phyloP scores from a whole-genome alignment of 2,888 invertebrate genomes.

The Orthonychiurus folsomi region DNA sequence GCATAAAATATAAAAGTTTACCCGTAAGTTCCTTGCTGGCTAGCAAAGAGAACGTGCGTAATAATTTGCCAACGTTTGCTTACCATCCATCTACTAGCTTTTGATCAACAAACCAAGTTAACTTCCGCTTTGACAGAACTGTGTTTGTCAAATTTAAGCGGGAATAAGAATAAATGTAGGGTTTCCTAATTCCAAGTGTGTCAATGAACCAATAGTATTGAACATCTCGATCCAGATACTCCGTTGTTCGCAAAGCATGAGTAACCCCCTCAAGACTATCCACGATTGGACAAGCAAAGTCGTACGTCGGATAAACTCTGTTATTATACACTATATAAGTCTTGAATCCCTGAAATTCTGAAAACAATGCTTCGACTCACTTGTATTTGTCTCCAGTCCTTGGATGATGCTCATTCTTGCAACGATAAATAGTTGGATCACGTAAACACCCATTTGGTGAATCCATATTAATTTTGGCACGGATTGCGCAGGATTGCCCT shows the following conservation, averaged over 20 bases:
- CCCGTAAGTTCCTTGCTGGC: neutral
- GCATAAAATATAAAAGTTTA: constrained; percentile 15
- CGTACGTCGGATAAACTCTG: constrained; percentile 98
- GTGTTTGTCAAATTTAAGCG: constrained; percentile 97
- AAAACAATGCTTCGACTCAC: constrained; percentile 47
- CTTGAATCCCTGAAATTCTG: neutral
- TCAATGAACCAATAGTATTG: constrained; percentile 98
- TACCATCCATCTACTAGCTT: constrained; percentile 93
- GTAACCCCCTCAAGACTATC: constrained; percentile 96
- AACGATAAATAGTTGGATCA: constrained; percentile 97
- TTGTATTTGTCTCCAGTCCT: constrained; percentile 90
- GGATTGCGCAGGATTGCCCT: constrained; percentile 84
- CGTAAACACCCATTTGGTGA: constrained; percentile 92
- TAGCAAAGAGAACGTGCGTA: neutral
- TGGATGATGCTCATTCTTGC: constrained; percentile 91
- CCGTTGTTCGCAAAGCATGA: constrained; percentile 93
- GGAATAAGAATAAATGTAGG: constrained; percentile 93
- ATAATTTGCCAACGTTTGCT: constrained; percentile 42
- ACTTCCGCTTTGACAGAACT: constrained; percentile 90
- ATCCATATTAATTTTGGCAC: constrained; percentile 95
- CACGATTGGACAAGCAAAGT: constrained; percentile 99
- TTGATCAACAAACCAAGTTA: constrained; percentile 96
- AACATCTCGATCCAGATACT: constrained; percentile 94
- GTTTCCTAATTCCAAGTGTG: constrained; percentile 72
- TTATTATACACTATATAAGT: neutral